These are phyloP conservation scores for Archegozetes longisetosus DNA, from an alignment of 1,140 invertebrate species.

Conservation along the genomic window DNA sequence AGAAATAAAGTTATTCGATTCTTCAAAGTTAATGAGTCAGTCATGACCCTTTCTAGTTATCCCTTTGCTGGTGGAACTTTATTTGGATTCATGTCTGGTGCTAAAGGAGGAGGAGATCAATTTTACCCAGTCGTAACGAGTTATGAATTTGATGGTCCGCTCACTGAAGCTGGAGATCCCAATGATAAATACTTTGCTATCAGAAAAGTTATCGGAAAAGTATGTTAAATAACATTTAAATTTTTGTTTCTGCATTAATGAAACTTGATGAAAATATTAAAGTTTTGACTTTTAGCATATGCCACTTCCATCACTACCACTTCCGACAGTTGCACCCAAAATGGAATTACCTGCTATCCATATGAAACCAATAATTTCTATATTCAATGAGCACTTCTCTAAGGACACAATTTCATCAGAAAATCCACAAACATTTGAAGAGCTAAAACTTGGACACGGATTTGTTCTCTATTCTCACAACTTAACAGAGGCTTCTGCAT, in stretches of 20 bases:
- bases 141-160: conserved; percentile 36
- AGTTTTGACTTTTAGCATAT: neutral
- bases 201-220: conserved; percentile 28
- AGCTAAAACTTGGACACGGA: conserved; percentile 21
- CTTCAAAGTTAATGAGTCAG: no score
- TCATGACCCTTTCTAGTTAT: no score
- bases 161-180: conserved; percentile 34
- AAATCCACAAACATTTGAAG: conserved; percentile 23
- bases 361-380: neutral
- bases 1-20: no score
- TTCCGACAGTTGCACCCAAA: neutral
- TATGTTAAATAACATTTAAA: neutral
- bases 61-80: conserved; percentile 13
- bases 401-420: conserved; percentile 1
- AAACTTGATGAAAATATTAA: neutral
- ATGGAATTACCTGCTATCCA: neutral
- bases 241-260: neutral
- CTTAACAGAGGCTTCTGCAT: conserved; percentile 10
- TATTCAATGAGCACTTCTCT: no score
- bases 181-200: conserved; percentile 33
- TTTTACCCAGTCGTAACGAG: conserved; percentile 29
- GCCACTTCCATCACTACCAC: conserved; percentile 4
- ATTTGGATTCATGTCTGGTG: conserved; percentile 15
- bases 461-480: conserved; percentile 24
- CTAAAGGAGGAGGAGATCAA: neutral